Base-by-base conservation (phyloP, 1,140 invertebrate species). In the Lutraria rhynchaena region DNA sequence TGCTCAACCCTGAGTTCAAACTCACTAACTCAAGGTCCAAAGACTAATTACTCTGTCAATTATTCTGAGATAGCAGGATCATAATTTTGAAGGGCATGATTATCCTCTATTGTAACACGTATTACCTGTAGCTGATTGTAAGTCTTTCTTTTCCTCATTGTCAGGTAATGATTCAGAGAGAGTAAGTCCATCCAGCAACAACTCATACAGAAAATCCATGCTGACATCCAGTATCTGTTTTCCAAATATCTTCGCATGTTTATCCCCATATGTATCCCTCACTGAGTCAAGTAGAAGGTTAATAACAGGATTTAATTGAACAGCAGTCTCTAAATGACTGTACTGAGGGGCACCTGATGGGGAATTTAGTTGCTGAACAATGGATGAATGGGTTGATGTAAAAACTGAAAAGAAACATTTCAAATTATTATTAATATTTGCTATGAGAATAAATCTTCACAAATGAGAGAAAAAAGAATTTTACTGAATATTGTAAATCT, bases 151-250 rank as follows among this genome's bases (percentile, higher is more conserved):
- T 33, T 85, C 82, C 1, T 41, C 44, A 5, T 80, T 73, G 11
- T 67, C 27, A n/a, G 70, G 75, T 9, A 58, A 22, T 44, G 53
- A 55, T 24, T 83, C 70, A 13, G 51, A 61, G 2, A 86, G 57
- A 33, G 61, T 58, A 22, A 87, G 49, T 44, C 81, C 87, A 85
- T 88, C 85, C 19, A 78, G 82, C 3, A 89, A 58, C 24, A 90
- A 63, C 22, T 69, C 73, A 70, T 91, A 87, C 37, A 91, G 63
- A 58, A 87, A 88, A n/a, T 89, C 84, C 41, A 91, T 69, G 0
- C 76, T 86, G 33, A 87, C 71, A 33, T 80, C 71, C 31, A 91
- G 53, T 19, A 87, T 74, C 35, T 85, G 81, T 13, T 86, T 75
- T 4, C 78, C 84, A 82, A 89, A 90, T 37, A 84, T 83, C 9